phyloP scores from a whole-genome alignment of 2,888 invertebrate species.

The Molorchus minor region DNA sequence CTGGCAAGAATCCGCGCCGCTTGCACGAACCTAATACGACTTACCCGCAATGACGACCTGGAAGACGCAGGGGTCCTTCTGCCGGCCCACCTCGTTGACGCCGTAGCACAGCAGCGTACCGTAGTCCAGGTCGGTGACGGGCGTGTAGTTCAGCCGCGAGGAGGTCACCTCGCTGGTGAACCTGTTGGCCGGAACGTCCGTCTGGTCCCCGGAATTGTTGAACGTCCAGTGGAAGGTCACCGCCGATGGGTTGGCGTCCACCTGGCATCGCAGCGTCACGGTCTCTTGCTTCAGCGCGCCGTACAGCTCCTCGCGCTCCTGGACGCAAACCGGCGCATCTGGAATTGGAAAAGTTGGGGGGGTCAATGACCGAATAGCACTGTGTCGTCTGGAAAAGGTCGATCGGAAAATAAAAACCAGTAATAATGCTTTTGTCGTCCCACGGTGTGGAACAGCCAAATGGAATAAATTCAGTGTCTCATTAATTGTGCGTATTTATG shows the following conservation, averaged over 20 bases:
- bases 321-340: conserved; percentile 82
- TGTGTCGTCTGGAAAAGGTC: too few relatives aligned
- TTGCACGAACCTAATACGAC: too few relatives aligned
- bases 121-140: conserved; percentile 87
- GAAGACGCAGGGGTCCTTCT: conserved; percentile 86
- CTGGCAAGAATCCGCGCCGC: too few relatives aligned
- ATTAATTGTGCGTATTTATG: too few relatives aligned
- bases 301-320: conserved; percentile 81
- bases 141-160: conserved; percentile 84
- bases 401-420: too few relatives aligned
- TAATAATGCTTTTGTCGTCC: too few relatives aligned
- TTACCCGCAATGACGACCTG: conserved; percentile 86
- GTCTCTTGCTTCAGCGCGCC: conserved; percentile 91
- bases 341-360: conserved; percentile 42
- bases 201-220: conserved; percentile 89
- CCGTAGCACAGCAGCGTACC: conserved; percentile 90
- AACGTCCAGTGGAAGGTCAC: conserved; percentile 92
- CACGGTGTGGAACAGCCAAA: too few relatives aligned
- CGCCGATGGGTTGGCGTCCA: conserved; percentile 88
- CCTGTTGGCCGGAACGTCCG: conserved; percentile 76
- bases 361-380: background rate
- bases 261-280: conserved; percentile 84
- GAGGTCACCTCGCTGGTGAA: conserved; percentile 74
- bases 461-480: too few relatives aligned
- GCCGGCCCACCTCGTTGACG: conserved; percentile 82